phyloP scores from a whole-genome alignment of 2,797 vertebrate species.

The Lerista edwardsae region DNA sequence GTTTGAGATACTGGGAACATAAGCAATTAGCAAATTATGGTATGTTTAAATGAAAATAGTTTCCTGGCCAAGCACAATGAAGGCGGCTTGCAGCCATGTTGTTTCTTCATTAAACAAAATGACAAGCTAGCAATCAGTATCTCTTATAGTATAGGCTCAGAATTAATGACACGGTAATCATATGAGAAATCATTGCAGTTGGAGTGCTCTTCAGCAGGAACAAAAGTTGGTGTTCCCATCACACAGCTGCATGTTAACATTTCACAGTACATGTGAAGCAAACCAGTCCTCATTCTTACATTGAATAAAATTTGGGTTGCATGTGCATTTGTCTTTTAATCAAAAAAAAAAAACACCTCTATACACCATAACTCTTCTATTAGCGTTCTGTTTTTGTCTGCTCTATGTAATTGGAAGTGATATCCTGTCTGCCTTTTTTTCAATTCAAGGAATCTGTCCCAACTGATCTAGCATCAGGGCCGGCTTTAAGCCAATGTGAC shows the following conservation, averaged over 20 bases:
- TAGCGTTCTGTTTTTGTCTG: no score
- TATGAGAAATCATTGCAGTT: slow-evolving; percentile 62
- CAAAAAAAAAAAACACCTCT: no score
- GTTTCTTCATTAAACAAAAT: slow-evolving; percentile 44
- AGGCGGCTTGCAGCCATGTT: slow-evolving; percentile 37
- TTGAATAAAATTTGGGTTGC: slow-evolving; percentile 60
- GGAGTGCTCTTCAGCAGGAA: slow-evolving; percentile 29
- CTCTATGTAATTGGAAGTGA: no score
- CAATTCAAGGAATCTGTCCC: no score
- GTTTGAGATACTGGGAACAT: slow-evolving; percentile 42
- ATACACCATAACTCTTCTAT: no score
- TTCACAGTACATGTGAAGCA: slow-evolving; percentile 65
- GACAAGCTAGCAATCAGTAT: slow-evolving; percentile 32
- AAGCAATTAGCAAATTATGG: slow-evolving; percentile 44
- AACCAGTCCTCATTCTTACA: slow-evolving; percentile 49
- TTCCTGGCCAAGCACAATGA: slow-evolving; percentile 42
- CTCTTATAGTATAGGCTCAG: background rate
- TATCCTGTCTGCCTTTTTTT: no score
- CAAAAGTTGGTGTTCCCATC: slow-evolving; percentile 28
- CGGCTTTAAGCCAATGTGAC: no score
- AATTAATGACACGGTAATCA: slow-evolving; percentile 46
- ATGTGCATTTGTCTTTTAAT: no score
- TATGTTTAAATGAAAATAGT: slow-evolving; percentile 52
- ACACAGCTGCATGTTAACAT: slow-evolving; percentile 55
- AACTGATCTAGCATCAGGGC: no score